Conservation (phyloP, 2,888 invertebrate species). For the Cerastis rubricosa region DNA sequence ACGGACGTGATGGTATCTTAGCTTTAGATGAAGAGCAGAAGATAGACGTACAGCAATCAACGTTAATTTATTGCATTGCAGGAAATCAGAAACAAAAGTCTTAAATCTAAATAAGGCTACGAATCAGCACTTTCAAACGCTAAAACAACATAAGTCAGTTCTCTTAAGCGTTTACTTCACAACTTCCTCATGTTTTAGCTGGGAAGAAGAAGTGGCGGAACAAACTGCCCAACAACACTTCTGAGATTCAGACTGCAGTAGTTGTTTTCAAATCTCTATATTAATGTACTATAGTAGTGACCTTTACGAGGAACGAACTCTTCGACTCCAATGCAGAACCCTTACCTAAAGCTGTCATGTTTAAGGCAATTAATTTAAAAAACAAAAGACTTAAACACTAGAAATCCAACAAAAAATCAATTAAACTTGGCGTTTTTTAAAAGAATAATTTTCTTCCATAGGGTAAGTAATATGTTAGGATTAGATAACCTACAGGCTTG, state of each 20-base stretch:
- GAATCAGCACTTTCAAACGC: background rate
- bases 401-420: background rate
- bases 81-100: background rate
- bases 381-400: background rate
- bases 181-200: background rate
- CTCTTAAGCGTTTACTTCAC: background rate
- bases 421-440: constrained; percentile 9
- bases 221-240: background rate
- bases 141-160: background rate
- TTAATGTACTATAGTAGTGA: background rate
- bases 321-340: too few species aligned
- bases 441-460: background rate
- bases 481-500: constrained; percentile 5
- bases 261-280: background rate
- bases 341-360: background rate
- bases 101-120: background rate
- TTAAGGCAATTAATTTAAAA: background rate
- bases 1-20: background rate
- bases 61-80: background rate
- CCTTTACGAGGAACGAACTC: background rate
- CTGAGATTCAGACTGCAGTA: background rate
- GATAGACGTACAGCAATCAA: background rate
- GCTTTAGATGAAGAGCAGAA: background rate
- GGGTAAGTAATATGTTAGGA: background rate
- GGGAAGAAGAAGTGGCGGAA: background rate